These are phyloP conservation scores for Trachelipus rathkii DNA, from an alignment of 1,140 invertebrate species.

Conservation along the genomic window DNA sequence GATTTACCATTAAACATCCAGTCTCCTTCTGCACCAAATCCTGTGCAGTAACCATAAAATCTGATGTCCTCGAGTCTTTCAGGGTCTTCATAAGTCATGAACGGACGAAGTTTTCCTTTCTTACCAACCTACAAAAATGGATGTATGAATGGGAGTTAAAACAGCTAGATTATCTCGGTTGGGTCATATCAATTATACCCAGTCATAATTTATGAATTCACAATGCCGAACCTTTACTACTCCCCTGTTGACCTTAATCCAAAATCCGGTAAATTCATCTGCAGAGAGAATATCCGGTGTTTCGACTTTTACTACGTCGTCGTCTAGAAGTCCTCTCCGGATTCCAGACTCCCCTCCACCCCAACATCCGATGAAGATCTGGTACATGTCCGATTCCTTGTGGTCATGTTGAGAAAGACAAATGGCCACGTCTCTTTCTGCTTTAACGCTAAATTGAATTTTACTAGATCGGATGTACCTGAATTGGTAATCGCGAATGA, in stretches of 20 bases:
- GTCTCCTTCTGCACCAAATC: conserved; percentile 40
- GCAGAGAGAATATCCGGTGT: conserved; percentile 40
- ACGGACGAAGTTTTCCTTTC: conserved; percentile 26
- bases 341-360: conserved; percentile 37
- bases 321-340: conserved; percentile 28
- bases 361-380: conserved; percentile 45
- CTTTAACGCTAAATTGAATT: conserved; percentile 40
- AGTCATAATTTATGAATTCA: background rate
- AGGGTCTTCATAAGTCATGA: conserved; percentile 41
- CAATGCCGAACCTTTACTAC: conserved; percentile 33
- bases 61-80: conserved; percentile 29
- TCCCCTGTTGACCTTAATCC: conserved; percentile 40
- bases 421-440: conserved; percentile 41
- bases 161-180: too few species aligned
- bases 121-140: conserved; percentile 31
- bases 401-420: conserved; percentile 38
- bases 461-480: conserved; percentile 37
- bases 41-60: conserved; percentile 41
- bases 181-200: too few species aligned
- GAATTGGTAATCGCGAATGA: conserved; percentile 30
- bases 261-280: conserved; percentile 36
- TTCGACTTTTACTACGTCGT: conserved; percentile 36
- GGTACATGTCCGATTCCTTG: conserved; percentile 41
- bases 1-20: conserved; percentile 42
- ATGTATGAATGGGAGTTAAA: too few species aligned